Base-by-base conservation (phyloP, 2,113 vertebrate species). In the Pachyramphus minor region DNA sequence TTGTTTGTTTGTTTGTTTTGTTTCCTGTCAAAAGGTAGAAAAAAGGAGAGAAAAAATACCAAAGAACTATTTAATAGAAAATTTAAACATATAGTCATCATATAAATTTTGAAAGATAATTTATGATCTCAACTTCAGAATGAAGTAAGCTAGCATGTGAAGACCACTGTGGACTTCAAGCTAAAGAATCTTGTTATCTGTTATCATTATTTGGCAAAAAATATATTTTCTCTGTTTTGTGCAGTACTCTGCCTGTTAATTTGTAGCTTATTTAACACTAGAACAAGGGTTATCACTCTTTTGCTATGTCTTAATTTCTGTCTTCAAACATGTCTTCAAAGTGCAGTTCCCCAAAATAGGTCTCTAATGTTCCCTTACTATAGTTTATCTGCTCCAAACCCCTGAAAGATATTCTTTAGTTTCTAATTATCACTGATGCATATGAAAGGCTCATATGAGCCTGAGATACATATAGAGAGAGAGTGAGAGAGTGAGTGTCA, bases 31-130 rank as follows among this genome's bases (percentile, higher is more conserved):
- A 56, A 49, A 67, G 33, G 14, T 31, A 24, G 62, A 17, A 89
- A 50, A 92, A 21, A n/a, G 14, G 23, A 63, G 13, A 35, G 9
- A 8, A 39, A 37, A 53, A 2, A 2, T 6, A 2, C 0, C 2
- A 59, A 84, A 59, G 2, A 75, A 24, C 16, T 45, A 5, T 21
- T 90, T 60, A 68, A 28, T n/a, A 22, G 27, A 24, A 84, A 64
- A 73, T 31, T 64, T 47, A 76, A 76, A 52, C 12, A 42, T 12
- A 23, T 35, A 21, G 11, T 24, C 9, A 60, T 23, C 6, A n/a
- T 12, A 41, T 15, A 83, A 9, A 67, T 67, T 79, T 83, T 59
- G 41, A 72, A 93, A 89, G 9, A 63, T 56, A 41, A 63, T 60
- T 76, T 73, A 6, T 2, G 1, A 16, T 33, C 17, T 72, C 44